Percentiles rank a stretch among this genome's conserved stretches.
Evolutionary conservation across 1,140 invertebrate genomes (phyloP).

Genomic region (Lasioglossum baleicum): DNA sequence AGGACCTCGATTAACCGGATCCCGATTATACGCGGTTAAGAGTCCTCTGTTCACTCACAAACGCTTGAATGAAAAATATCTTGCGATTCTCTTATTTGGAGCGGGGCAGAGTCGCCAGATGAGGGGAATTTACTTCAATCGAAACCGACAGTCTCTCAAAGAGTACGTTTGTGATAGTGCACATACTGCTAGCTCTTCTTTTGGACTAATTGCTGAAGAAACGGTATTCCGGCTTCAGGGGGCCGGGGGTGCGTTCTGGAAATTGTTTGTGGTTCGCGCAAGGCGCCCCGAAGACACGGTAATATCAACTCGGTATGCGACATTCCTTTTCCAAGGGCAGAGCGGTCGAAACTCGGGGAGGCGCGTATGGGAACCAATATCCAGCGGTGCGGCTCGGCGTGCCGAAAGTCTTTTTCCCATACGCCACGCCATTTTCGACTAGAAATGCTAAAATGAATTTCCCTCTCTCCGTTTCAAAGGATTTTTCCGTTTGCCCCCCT

Average conservation of each 20-base stretch:
- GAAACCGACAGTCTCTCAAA: too few species aligned
- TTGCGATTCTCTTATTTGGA: too few species aligned
- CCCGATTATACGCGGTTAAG: too few species aligned
- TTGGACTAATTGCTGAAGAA: too few species aligned
- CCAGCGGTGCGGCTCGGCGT: background rate
- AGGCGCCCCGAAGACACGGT: background rate
- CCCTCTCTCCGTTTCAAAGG: conserved; percentile 32
- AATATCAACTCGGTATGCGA: conserved; percentile 23
- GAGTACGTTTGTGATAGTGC: too few species aligned
- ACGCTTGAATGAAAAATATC: too few species aligned
- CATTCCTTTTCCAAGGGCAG: background rate
- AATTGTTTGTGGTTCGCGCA: conserved; percentile 38
- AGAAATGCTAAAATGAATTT: conserved; percentile 45
- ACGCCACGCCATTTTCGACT: conserved; percentile 27
- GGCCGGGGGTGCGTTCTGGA: background rate
- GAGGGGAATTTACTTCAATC: too few species aligned
- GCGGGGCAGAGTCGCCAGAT: too few species aligned
- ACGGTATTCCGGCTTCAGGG: too few species aligned
- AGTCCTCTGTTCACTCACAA: too few species aligned
- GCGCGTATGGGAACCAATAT: conserved; percentile 31
- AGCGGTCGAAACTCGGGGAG: background rate
- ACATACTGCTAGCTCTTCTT: too few species aligned
- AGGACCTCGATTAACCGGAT: too few species aligned
- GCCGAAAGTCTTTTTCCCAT: conserved; percentile 25
- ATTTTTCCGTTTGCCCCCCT: background rate